A percentile compares a stretch with the other conserved stretches of the same genome.
phyloP scores from a whole-genome alignment of 2,888 invertebrate genomes.

The Drosophila flavopinicola region DNA sequence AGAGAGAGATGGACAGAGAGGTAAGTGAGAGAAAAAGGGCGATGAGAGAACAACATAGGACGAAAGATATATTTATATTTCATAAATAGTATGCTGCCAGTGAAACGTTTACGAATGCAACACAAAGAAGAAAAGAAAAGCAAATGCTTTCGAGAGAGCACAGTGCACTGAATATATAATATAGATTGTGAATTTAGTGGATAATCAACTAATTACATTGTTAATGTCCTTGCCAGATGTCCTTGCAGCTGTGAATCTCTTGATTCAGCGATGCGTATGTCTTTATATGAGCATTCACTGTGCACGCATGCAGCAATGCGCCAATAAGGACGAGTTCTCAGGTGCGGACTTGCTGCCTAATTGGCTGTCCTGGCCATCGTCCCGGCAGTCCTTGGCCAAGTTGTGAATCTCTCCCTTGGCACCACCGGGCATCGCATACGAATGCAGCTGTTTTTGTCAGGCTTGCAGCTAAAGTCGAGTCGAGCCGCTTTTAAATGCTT shows the following conservation, averaged over 20 bases:
- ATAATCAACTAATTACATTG: too few species aligned
- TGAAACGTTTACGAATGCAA: neutral
- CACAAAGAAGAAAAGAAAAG: neutral
- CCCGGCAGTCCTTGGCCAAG: constrained; percentile 3
- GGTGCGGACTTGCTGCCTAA: constrained; percentile 20
- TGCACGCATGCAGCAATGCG: too few species aligned
- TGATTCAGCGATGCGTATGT: neutral
- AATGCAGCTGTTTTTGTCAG: constrained; percentile 7
- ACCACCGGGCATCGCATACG: constrained; percentile 5
- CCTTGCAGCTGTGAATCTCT: too few species aligned
- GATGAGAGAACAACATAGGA: neutral
- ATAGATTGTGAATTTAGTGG: neutral
- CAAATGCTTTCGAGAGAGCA: too few species aligned
- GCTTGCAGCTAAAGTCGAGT: constrained; percentile 20
- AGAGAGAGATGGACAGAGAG: neutral
- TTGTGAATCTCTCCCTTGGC: constrained; percentile 10
- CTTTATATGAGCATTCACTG: neutral
- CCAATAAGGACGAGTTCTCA: neutral
- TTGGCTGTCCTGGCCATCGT: constrained; percentile 12
- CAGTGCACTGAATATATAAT: neutral
- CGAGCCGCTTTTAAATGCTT: constrained; percentile 46
- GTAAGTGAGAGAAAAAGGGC: neutral
- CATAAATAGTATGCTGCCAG: neutral
- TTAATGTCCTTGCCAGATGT: too few species aligned
- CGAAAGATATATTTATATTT: neutral